Percentiles rank a stretch among this genome's conserved stretches.
phyloP scores from a whole-genome alignment of 1,140 invertebrate species.

The Drosophila kikkawai region DNA sequence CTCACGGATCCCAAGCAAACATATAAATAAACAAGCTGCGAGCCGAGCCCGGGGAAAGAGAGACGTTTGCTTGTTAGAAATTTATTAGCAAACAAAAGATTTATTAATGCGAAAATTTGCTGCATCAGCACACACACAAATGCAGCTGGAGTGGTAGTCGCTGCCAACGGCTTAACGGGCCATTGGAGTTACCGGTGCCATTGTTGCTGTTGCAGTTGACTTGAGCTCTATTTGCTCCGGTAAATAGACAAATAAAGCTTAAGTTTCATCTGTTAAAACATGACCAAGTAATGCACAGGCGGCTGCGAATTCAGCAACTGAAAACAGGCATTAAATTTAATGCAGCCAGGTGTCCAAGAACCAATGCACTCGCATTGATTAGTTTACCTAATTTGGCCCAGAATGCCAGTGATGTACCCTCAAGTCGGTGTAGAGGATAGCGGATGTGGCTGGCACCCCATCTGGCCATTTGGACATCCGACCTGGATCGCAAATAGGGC shows the following conservation, averaged over 20 bases:
- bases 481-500: constrained; percentile 7
- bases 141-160: constrained; percentile 2
- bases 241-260: constrained; percentile 70
- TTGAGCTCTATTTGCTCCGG: constrained; percentile 47
- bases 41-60: background rate
- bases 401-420: constrained; percentile 4
- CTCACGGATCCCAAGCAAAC: constrained; percentile 17
- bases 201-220: constrained; percentile 46
- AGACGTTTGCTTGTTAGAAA: constrained; percentile 54
- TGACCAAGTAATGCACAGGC: constrained; percentile 18
- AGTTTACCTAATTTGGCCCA: constrained; percentile 43
- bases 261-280: constrained; percentile 59
- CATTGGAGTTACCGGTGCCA: constrained; percentile 13
- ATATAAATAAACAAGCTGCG: constrained; percentile 46
- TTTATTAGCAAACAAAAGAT: constrained; percentile 79
- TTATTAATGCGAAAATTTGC: constrained; percentile 79
- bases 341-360: constrained; percentile 22
- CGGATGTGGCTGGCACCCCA: constrained; percentile 6
- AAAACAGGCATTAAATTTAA: constrained; percentile 37
- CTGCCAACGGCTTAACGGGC: constrained; percentile 28
- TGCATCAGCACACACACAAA: constrained; percentile 59
- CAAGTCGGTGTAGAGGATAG: constrained; percentile 4
- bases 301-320: constrained; percentile 17
- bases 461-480: background rate
- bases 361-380: constrained; percentile 60